phyloP scores from a whole-genome alignment of 2,797 vertebrate genomes.

The Heterohyrax brucei region DNA sequence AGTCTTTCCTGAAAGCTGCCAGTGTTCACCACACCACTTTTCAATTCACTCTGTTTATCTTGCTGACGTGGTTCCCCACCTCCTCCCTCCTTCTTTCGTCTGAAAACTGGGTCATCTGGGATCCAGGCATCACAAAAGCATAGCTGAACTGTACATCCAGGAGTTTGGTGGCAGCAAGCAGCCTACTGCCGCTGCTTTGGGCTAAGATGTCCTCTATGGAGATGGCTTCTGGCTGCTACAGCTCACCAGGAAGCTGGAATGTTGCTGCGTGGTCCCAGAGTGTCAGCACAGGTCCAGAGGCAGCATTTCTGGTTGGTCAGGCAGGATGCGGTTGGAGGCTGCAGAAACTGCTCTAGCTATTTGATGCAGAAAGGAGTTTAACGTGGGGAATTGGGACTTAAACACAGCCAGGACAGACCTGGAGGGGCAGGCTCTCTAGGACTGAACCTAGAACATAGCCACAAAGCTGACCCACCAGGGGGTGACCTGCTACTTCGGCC shows the following conservation, averaged over 20 bases:
- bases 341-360: background rate
- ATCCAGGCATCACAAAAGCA: background rate
- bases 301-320: background rate
- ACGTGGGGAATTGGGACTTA: background rate
- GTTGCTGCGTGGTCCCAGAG: background rate
- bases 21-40: background rate
- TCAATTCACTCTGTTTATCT: background rate
- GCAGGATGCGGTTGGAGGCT: background rate
- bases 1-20: background rate
- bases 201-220: background rate
- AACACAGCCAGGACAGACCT: background rate
- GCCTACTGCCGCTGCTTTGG: background rate
- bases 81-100: background rate
- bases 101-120: background rate
- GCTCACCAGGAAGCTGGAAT: fast-evolving
- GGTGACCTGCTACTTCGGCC: background rate
- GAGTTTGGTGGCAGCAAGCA: too few relatives aligned
- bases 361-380: background rate
- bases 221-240: background rate
- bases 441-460: background rate
- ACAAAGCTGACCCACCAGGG: background rate
- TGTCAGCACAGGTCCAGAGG: background rate
- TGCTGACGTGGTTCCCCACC: background rate
- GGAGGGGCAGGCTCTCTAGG: background rate
- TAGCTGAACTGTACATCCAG: background rate